Percentiles rank a stretch among this genome's conserved stretches.
phyloP scores from a whole-genome alignment of 2,113 vertebrate species.

The Pyrgilauda ruficollis region DNA sequence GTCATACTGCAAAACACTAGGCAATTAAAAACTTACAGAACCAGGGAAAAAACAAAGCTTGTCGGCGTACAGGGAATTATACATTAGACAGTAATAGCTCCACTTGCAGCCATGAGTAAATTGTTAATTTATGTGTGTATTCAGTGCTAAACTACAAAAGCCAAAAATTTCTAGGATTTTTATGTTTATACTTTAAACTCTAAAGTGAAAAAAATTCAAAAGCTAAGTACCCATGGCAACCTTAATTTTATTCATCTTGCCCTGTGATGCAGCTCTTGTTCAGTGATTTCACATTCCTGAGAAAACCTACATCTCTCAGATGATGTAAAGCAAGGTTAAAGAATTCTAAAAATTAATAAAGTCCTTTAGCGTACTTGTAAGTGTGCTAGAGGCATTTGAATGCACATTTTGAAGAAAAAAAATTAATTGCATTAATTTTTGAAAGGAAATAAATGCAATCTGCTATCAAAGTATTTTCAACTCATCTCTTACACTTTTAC shows the following conservation, averaged over 20 bases:
- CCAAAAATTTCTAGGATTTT: constrained; percentile 27
- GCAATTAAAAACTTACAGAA: constrained; percentile 57
- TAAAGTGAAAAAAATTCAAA: constrained; percentile 4
- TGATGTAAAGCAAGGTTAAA: constrained; percentile 24
- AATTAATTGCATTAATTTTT: neutral
- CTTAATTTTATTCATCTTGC: constrained; percentile 25
- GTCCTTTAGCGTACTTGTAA: neutral
- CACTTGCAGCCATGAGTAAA: neutral
- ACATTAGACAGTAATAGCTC: constrained; percentile 24
- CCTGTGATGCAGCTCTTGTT: neutral
- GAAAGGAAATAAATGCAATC: neutral
- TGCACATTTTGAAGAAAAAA: neutral
- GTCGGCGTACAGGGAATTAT: neutral
- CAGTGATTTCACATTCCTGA: neutral
- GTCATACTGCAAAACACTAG: constrained; percentile 12
- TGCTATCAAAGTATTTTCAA: neutral
- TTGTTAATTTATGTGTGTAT: constrained; percentile 11
- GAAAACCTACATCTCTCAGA: neutral
- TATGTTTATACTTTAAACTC: constrained; percentile 46
- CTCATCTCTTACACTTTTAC: neutral
- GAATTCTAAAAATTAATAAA: constrained; percentile 5
- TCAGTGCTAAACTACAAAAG: constrained; percentile 11
- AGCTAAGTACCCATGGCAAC: constrained; percentile 20
- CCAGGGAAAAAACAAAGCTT: constrained; percentile 29
- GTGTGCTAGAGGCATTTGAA: neutral